A percentile compares a stretch with the other conserved stretches of the same genome.
Conservation (phyloP, 1,140 invertebrate species). For the Cydia amplana region DNA sequence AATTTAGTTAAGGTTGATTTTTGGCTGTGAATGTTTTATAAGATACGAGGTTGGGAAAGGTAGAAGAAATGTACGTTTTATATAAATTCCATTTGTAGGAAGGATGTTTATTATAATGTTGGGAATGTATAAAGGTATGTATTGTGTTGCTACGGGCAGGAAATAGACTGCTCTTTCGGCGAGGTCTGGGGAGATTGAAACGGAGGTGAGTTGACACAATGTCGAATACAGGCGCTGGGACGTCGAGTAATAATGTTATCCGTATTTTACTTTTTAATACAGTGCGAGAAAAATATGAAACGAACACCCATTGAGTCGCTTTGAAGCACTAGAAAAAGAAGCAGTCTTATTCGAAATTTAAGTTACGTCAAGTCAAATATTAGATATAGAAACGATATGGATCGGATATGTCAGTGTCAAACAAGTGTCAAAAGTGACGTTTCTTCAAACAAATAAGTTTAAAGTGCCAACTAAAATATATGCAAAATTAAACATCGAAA, state of each 20-base stretch:
- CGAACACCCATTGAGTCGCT: not conserved
- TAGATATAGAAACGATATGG: too few species aligned
- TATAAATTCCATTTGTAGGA: slow-evolving; percentile 12
- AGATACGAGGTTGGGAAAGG: not conserved
- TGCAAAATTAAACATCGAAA: too few species aligned
- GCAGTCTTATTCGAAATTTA: too few species aligned
- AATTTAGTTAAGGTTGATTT: not conserved
- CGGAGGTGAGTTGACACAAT: slow-evolving; percentile 2
- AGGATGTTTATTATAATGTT: slow-evolving; percentile 17
- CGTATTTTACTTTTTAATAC: too few species aligned
- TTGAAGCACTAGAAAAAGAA: too few species aligned
- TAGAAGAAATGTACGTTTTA: not conserved
- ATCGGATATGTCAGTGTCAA: too few species aligned
- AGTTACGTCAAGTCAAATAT: too few species aligned
- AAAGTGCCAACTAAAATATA: too few species aligned
- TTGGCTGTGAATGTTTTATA: not conserved
- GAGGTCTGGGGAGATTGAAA: not conserved
- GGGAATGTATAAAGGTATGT: slow-evolving; percentile 11
- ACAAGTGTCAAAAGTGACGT: too few species aligned
- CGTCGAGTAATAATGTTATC: too few species aligned
- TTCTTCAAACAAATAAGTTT: too few species aligned
- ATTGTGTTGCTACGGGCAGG: not conserved
- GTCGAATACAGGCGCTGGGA: not conserved
- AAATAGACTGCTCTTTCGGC: slow-evolving; percentile 3
- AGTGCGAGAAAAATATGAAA: too few species aligned